Evolutionary conservation across 2,113 vertebrate genomes (phyloP).

Genomic region (Anas platyrhynchos): DNA sequence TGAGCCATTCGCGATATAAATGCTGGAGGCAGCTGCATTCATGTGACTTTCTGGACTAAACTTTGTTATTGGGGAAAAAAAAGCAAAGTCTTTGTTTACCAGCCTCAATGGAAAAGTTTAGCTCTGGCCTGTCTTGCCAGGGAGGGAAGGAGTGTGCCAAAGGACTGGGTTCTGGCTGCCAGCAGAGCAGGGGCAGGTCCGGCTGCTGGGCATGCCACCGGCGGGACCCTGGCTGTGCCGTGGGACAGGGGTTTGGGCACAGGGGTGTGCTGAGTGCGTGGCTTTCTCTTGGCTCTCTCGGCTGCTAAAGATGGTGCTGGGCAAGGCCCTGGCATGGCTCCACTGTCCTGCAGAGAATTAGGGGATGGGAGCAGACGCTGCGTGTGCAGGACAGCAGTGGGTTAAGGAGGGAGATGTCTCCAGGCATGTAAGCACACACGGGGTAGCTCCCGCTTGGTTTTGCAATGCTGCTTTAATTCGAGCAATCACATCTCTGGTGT

Average conservation of each 20-base stretch:
- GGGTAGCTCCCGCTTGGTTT: background rate
- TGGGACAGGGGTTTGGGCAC: background rate
- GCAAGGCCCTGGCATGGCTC: background rate
- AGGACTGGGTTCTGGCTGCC: background rate
- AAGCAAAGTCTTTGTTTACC: conserved; percentile 62
- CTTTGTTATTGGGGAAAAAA: background rate
- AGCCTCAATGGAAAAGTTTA: conserved; percentile 63
- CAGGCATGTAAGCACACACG: background rate
- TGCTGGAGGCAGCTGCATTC: background rate
- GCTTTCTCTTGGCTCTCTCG: background rate
- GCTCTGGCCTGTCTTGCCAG: conserved; percentile 35
- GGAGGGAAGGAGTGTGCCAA: conserved; percentile 49
- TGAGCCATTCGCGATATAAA: background rate
- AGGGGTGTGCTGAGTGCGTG: background rate
- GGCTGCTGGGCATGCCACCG: background rate
- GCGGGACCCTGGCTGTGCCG: background rate
- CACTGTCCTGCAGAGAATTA: background rate
- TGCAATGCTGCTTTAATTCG: background rate
- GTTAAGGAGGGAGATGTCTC: background rate
- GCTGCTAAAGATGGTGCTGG: background rate
- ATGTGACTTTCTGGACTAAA: conserved; percentile 53
- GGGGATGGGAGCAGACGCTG: background rate
- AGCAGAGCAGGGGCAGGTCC: background rate
- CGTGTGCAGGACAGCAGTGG: background rate
- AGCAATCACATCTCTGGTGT: background rate